Evolutionary conservation across 2,113 vertebrate species (phyloP), one percentile per base, ranked within the genome.

Genomic region (Casuarius casuarius): DNA sequence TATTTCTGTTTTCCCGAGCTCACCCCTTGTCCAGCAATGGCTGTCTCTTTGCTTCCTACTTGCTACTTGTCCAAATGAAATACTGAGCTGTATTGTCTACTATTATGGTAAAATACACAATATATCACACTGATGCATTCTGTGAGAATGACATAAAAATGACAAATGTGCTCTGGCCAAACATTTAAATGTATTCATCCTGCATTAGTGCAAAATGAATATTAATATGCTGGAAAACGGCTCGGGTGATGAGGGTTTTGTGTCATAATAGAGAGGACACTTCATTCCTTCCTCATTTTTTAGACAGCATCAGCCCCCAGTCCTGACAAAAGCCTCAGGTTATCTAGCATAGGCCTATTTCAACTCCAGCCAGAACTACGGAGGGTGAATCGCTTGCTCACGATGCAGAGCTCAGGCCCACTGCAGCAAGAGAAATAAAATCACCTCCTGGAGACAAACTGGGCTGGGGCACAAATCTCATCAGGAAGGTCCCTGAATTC

Each of bases 131-230:
- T 80, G 95, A 96, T 84, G 66, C 89, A 93, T 96, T 85, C 87
- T 87, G 29, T 67, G 78, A 87, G 78, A 46, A 59, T 92, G 93
- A 89, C 80, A 95, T 91, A 94, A 95, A 97, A 95, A 95, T 90
- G 92, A 97, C 78, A 9, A 67, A 96, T 93, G 79, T 58, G 86
- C 68, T 94, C 95, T 91, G 91, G 86, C 63, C 81, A 74, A 90
- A 92, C 74, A 95, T 68, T 48, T 88, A 90, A 97, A 97, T 94
- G 90, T 97, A 97, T 97, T 96, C 97, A 96, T 81, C 93, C 87
- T 1, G 5, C 90, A 96, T 96, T 97, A 96, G 96, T 83, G 89
- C 80, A 94, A 96, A 97, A 97, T 96, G 95, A 97, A 96, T 97
- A 97, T 97, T 97, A 97, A 97, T 97, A 95, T 0, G 3, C 85